A percentile compares a stretch with the other conserved stretches of the same genome.
Conservation (phyloP, 2,888 invertebrate species). For the Drosophila mercatorum region DNA sequence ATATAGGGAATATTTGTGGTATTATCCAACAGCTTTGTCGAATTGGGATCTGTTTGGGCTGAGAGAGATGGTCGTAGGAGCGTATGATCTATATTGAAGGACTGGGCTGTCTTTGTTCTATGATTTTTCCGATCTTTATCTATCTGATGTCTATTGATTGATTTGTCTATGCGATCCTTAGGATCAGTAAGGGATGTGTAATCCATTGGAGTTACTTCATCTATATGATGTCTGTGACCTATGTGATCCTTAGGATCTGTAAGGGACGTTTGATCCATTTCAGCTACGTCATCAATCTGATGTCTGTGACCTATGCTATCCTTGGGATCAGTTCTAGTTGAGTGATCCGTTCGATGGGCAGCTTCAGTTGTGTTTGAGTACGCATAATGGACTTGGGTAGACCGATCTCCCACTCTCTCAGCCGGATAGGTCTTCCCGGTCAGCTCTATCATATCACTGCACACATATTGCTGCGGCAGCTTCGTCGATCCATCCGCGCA, state of each 20-base stretch:
- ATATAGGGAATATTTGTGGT: background rate
- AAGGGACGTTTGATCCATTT: no score
- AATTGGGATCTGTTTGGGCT: background rate
- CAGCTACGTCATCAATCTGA: background rate
- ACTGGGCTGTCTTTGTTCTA: no score
- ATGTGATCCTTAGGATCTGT: no score
- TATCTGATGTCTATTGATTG: background rate
- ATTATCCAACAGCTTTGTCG: background rate
- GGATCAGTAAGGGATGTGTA: background rate
- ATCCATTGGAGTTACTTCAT: background rate
- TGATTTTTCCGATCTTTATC: no score
- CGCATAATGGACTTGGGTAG: background rate
- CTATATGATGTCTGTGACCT: no score
- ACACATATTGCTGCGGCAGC: slow-evolving; percentile 19
- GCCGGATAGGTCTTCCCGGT: background rate
- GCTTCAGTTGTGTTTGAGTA: background rate
- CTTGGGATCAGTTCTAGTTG: background rate
- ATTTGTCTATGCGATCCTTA: background rate
- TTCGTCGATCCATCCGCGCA: background rate
- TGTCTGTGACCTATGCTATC: background rate
- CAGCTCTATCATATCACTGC: background rate
- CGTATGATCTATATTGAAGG: no score
- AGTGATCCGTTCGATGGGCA: background rate
- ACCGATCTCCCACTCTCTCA: background rate
- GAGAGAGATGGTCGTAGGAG: no score